A percentile compares a stretch with the other conserved stretches of the same genome.
These are phyloP conservation scores for Orthosia cruda DNA, from an alignment of 2,888 invertebrate species.

Conservation along the genomic window DNA sequence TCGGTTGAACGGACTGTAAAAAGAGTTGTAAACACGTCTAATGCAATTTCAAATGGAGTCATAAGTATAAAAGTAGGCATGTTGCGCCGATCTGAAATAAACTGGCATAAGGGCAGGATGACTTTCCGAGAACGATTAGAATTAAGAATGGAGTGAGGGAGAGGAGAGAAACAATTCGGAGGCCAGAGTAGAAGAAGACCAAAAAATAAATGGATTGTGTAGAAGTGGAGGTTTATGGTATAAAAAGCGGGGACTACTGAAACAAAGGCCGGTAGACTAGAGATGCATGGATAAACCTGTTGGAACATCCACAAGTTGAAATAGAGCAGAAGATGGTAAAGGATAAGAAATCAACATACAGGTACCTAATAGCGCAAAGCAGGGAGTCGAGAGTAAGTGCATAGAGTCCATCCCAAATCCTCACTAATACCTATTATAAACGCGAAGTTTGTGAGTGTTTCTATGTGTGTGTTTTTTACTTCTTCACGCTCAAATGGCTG, in stretches of 20 bases:
- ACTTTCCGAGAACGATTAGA: neutral
- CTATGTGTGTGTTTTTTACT: too few relatives aligned
- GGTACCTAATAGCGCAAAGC: neutral
- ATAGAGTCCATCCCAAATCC: neutral
- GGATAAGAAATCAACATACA: neutral
- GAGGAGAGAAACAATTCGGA: neutral
- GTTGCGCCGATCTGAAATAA: neutral
- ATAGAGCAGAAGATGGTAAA: neutral
- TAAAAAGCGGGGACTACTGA: too few relatives aligned
- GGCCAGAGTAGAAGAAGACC: neutral
- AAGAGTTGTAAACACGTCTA: too few relatives aligned
- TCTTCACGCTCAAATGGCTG: too few relatives aligned
- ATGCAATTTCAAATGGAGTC: too few relatives aligned
- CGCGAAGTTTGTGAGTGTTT: too few relatives aligned
- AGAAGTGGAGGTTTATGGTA: too few relatives aligned
- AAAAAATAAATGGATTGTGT: neutral
- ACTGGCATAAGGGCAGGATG: too few relatives aligned
- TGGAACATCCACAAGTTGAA: neutral
- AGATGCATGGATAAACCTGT: too few relatives aligned
- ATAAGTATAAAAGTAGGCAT: neutral
- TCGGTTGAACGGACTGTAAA: too few relatives aligned
- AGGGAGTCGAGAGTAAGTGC: neutral
- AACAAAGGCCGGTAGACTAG: too few relatives aligned
- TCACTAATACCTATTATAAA: too few relatives aligned
- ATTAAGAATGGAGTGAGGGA: neutral